Evolutionary conservation across 2,888 invertebrate genomes (phyloP).

Genomic region (Ormyrus labotus): DNA sequence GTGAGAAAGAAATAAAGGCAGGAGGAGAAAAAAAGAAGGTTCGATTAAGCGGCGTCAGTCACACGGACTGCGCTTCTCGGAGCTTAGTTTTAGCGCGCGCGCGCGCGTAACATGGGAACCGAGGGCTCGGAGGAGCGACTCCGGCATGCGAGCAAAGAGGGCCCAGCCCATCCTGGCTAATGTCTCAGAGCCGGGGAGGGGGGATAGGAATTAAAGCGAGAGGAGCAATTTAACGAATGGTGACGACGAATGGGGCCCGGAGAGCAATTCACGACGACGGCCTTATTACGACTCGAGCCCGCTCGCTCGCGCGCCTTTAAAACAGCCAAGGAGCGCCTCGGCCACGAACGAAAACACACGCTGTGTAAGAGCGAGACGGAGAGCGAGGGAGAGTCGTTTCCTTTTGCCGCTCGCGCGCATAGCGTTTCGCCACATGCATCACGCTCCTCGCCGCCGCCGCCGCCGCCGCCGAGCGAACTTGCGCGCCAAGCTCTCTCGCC

Average conservation of each 20-base stretch:
- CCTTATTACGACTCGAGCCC: conserved; percentile 41
- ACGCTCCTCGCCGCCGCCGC: conserved; percentile 11
- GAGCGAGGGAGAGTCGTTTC: conserved; percentile 22
- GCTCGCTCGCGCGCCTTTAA: conserved; percentile 22
- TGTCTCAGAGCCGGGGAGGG: conserved; percentile 38
- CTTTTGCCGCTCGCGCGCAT: conserved; percentile 39
- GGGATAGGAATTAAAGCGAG: conserved; percentile 50
- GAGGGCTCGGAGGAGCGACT: conserved; percentile 26
- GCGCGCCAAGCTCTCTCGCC: too few relatives aligned
- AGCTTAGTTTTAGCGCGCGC: conserved; percentile 61
- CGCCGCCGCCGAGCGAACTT: background rate
- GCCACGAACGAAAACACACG: conserved; percentile 22
- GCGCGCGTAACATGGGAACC: conserved; percentile 58
- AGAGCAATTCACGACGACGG: conserved; percentile 56
- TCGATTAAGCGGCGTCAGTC: conserved; percentile 33
- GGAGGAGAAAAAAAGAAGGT: background rate
- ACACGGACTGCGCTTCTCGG: conserved; percentile 51
- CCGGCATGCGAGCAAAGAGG: conserved; percentile 15
- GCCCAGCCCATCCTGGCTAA: conserved; percentile 60
- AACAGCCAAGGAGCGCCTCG: conserved; percentile 44
- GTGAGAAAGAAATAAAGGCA: background rate
- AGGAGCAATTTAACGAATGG: conserved; percentile 58
- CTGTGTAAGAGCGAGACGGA: background rate
- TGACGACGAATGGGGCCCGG: conserved; percentile 57
- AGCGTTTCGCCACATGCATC: conserved; percentile 55